Conservation (phyloP, 2,113 vertebrate genomes). For the Procapra przewalskii region DNA sequence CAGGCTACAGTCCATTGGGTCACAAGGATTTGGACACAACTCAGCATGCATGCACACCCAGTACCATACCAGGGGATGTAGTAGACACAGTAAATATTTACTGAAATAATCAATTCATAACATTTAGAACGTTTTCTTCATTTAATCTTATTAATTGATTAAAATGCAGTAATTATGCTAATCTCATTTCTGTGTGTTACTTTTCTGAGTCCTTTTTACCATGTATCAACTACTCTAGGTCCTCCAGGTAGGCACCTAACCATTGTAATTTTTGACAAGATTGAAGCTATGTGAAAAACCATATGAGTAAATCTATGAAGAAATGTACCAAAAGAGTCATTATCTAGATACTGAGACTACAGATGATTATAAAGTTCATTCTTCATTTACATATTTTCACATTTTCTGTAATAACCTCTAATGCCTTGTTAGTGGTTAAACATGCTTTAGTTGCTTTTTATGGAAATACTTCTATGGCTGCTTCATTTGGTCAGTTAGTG, state of each 20-base stretch:
- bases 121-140: neutral
- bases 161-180: neutral
- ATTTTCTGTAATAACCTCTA: neutral
- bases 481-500: neutral
- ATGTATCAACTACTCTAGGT: neutral
- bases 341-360: neutral
- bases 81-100: neutral
- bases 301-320: neutral
- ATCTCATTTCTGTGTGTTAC: neutral
- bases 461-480: neutral
- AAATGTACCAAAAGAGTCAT: neutral
- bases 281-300: neutral
- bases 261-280: neutral
- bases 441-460: neutral
- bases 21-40: accelerated
- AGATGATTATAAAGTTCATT: neutral
- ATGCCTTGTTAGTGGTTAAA: neutral
- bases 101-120: neutral
- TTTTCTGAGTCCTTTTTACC: neutral
- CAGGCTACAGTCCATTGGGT: neutral
- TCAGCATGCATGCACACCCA: neutral
- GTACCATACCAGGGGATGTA: neutral
- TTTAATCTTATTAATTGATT: neutral
- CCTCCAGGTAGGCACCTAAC: neutral
- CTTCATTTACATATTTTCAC: neutral